These are phyloP conservation scores for Cheilinus undulatus DNA, from an alignment of 2,113 vertebrate species.

Conservation along the genomic window DNA sequence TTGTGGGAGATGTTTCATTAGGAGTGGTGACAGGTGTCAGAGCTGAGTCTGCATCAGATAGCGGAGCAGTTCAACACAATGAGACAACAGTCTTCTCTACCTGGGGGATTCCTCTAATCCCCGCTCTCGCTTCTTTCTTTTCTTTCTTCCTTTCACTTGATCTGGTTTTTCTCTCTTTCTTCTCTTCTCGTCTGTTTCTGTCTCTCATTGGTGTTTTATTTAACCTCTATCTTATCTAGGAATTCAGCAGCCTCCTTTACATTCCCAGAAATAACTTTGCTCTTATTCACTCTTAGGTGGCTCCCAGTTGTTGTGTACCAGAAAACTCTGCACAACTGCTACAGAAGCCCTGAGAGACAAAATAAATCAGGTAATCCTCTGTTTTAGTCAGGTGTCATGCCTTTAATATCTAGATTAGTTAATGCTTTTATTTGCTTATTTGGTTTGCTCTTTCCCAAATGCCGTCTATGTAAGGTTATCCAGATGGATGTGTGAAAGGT, in stretches of 20 bases:
- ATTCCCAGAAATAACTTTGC: background rate
- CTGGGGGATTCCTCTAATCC: slow-evolving; percentile 70
- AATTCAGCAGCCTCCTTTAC: background rate
- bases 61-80: slow-evolving; percentile 62
- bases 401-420: too few species aligned
- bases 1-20: slow-evolving; percentile 75
- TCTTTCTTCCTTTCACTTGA: slow-evolving; percentile 29
- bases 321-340: background rate
- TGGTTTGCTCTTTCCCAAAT: too few species aligned
- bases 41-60: slow-evolving; percentile 75
- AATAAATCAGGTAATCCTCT: background rate
- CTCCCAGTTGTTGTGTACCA: background rate
- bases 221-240: slow-evolving; percentile 9
- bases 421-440: too few species aligned
- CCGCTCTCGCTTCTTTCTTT: slow-evolving; percentile 34
- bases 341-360: background rate
- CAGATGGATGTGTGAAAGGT: too few species aligned
- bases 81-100: slow-evolving; percentile 70
- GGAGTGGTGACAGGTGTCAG: slow-evolving; percentile 74
- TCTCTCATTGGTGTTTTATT: slow-evolving; percentile 13
- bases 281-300: background rate
- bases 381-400: background rate
- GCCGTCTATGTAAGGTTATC: too few species aligned
- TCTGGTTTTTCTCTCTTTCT: slow-evolving; percentile 31
- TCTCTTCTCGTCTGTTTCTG: slow-evolving; percentile 5